Percentiles rank a stretch among this genome's conserved stretches.
Evolutionary conservation across 2,113 vertebrate genomes (phyloP).

Genomic region (Paradisaea rubra): DNA sequence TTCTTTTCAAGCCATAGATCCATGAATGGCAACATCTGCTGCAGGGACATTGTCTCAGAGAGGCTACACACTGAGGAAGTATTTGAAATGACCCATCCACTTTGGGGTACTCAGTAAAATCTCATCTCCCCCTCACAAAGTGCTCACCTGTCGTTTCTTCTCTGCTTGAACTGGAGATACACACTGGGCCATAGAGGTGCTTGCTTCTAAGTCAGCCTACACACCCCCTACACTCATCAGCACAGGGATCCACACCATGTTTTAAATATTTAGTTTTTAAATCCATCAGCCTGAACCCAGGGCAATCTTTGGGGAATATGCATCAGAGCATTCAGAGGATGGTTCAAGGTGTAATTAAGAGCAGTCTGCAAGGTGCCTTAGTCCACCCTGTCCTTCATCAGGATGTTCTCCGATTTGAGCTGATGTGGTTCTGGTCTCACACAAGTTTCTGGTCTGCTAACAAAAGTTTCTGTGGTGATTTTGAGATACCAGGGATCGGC

Average conservation of each 20-base stretch:
- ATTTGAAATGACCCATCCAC: background rate
- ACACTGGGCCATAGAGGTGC: background rate
- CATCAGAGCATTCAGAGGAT: background rate
- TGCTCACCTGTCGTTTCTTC: background rate
- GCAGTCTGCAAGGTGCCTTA: background rate
- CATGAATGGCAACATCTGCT: background rate
- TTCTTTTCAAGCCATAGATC: background rate
- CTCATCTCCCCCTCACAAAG: background rate
- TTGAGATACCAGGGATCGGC: background rate
- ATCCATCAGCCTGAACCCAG: background rate
- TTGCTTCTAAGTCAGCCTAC: background rate
- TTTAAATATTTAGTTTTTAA: background rate
- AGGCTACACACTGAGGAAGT: background rate
- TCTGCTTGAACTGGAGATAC: background rate
- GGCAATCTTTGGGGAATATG: background rate
- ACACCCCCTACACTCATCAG: background rate
- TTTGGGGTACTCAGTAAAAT: background rate
- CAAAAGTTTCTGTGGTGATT: background rate
- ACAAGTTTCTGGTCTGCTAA: background rate
- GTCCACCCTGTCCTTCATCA: background rate
- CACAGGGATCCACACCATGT: background rate
- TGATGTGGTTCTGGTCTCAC: background rate
- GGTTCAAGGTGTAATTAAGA: background rate
- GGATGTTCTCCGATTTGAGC: background rate
- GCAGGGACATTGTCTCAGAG: background rate